Percentiles rank a stretch among this genome's conserved stretches.
These are phyloP conservation scores for Nipponia nippon DNA, from an alignment of 2,113 vertebrate species.

Conservation along the genomic window DNA sequence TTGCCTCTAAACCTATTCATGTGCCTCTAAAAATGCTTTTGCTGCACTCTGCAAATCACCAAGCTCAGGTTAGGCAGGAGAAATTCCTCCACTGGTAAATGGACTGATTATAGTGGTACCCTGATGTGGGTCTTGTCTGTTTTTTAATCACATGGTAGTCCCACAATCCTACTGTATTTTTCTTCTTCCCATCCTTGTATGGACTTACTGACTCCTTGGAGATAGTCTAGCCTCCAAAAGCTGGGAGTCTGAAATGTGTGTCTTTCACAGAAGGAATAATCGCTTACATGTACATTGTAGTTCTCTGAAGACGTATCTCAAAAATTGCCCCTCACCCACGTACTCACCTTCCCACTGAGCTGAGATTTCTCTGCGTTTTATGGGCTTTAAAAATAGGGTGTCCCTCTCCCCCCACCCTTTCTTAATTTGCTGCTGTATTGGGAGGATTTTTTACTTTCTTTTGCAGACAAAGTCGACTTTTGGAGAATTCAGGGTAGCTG, in stretches of 20 bases:
- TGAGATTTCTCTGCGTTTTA: neutral
- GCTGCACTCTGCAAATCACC: neutral
- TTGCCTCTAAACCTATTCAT: neutral
- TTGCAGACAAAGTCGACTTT: neutral
- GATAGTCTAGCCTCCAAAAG: neutral
- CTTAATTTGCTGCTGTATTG: neutral
- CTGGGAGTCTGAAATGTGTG: neutral
- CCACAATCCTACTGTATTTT: neutral
- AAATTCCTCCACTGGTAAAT: conserved; percentile 9
- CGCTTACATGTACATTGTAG: neutral
- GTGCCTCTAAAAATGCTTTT: neutral
- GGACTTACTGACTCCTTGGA: neutral
- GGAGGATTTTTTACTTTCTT: neutral
- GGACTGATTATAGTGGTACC: neutral
- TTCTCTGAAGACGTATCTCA: neutral
- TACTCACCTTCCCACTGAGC: neutral
- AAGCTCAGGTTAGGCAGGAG: neutral
- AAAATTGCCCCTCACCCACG: neutral
- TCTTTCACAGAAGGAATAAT: neutral
- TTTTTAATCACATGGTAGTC: neutral
- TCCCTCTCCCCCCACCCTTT: neutral
- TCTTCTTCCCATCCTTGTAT: neutral
- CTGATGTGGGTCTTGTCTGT: neutral
- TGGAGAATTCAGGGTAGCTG: neutral
- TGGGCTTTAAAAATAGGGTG: neutral